These are phyloP conservation scores for Conchocele bisecta DNA, from an alignment of 2,888 invertebrate genomes.

Conservation along the genomic window DNA sequence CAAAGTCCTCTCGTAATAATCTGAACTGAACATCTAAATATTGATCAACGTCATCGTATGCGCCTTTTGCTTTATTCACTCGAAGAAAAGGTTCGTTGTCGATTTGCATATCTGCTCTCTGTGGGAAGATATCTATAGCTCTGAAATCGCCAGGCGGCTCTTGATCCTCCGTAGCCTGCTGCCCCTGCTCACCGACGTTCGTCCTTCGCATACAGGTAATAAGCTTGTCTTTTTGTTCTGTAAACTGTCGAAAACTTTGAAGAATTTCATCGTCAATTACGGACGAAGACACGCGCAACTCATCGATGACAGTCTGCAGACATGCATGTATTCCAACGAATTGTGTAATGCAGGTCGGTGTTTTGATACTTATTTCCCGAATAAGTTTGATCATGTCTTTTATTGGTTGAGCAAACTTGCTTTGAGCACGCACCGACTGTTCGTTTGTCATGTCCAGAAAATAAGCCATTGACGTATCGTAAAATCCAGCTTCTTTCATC, in stretches of 20 bases:
- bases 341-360: conserved; percentile 39
- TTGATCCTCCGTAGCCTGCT: not conserved
- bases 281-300: conserved; percentile 25
- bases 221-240: conserved; percentile 38
- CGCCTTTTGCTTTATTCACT: conserved; percentile 86
- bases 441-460: conserved; percentile 37
- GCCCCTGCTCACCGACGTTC: not conserved
- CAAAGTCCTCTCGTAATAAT: conserved; percentile 91
- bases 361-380: conserved; percentile 31
- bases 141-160: conserved; percentile 83
- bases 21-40: conserved; percentile 91
- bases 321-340: conserved; percentile 44
- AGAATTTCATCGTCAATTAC: conserved; percentile 47
- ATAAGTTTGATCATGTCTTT: conserved; percentile 42
- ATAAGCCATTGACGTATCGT: conserved; percentile 28
- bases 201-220: not conserved
- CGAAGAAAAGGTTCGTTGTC: conserved; percentile 83
- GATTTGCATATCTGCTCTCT: conserved; percentile 57
- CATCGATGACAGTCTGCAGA: conserved; percentile 37
- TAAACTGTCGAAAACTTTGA: conserved; percentile 39
- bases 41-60: conserved; percentile 87
- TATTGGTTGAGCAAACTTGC: conserved; percentile 27
- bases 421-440: conserved; percentile 1
- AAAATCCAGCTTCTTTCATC: conserved; percentile 40
- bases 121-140: conserved; percentile 80